Evolutionary conservation across 1,140 invertebrate genomes (phyloP).

Genomic region (Pseudomyrmex sp.): DNA sequence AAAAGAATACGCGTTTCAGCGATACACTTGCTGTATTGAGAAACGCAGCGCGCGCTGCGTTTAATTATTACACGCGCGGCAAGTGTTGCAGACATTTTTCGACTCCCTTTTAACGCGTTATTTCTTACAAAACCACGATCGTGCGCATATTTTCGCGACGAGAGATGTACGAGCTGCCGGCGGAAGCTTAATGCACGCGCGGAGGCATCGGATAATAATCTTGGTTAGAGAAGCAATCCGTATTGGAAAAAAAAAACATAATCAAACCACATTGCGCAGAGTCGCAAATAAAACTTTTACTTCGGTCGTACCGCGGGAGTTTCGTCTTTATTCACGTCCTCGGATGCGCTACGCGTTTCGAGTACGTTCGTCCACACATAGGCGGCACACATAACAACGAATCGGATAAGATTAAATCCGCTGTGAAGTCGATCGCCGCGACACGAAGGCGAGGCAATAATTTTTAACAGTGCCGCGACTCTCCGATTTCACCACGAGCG

Average conservation of each 20-base stretch:
- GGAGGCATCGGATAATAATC: slow-evolving; percentile 9
- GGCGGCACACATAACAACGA: slow-evolving; percentile 11
- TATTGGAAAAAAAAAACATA: slow-evolving; percentile 41
- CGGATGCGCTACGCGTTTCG: slow-evolving; percentile 11
- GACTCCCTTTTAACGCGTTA: no score
- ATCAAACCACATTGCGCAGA: slow-evolving; percentile 11
- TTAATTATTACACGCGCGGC: no score
- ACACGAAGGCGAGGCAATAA: slow-evolving; percentile 39
- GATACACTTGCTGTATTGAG: no score
- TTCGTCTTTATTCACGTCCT: slow-evolving; percentile 44
- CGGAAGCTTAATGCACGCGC: neutral
- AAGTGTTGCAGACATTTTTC: no score
- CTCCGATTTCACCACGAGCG: slow-evolving; percentile 39
- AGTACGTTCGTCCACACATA: neutral
- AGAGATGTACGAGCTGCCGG: neutral
- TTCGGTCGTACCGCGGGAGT: neutral
- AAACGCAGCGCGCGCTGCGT: no score
- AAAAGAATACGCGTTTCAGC: no score
- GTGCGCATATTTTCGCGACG: neutral
- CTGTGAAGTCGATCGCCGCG: slow-evolving; percentile 44
- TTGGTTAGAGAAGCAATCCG: neutral
- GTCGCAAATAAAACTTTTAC: slow-evolving; percentile 15
- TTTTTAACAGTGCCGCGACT: slow-evolving; percentile 47
- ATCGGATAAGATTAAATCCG: slow-evolving; percentile 48
- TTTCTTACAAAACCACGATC: neutral